Conservation (phyloP, 2,113 vertebrate species). For the Rhinolophus sinicus region DNA sequence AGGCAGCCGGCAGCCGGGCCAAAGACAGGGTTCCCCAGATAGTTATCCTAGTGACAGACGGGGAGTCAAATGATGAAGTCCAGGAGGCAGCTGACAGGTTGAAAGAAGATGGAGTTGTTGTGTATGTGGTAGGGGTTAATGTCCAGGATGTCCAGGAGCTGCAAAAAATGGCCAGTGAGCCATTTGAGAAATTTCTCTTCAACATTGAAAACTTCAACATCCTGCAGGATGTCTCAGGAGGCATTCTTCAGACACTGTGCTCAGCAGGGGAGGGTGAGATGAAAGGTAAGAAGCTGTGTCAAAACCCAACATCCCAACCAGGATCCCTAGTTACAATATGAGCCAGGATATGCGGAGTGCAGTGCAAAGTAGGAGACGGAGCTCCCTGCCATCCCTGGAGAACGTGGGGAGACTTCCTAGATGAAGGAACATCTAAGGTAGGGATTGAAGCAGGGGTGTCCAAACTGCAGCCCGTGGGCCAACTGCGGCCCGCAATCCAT, state of each 20-base stretch:
- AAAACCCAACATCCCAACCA: background rate
- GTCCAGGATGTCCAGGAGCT: constrained; percentile 77
- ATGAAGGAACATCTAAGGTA: background rate
- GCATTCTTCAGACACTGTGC: constrained; percentile 86
- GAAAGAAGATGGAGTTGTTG: constrained; percentile 82
- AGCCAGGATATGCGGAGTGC: background rate
- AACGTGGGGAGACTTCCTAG: background rate
- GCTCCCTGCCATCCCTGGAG: background rate
- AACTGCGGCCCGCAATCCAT: no score
- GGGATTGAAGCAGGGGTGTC: background rate
- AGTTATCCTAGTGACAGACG: constrained; percentile 88
- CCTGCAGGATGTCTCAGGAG: constrained; percentile 77
- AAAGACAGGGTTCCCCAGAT: constrained; percentile 86
- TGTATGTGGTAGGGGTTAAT: constrained; percentile 88
- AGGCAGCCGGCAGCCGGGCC: constrained; percentile 82
- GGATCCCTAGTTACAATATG: accelerated
- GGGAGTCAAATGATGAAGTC: constrained; percentile 86
- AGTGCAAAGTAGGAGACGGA: background rate
- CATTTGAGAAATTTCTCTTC: constrained; percentile 84
- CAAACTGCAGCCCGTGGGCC: no score
- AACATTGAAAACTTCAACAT: constrained; percentile 81
- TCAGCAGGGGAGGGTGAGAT: constrained; percentile 80
- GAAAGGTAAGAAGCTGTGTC: constrained; percentile 79
- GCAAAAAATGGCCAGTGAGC: constrained; percentile 86
- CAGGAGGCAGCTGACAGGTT: constrained; percentile 78